Evolutionary conservation across 1,140 invertebrate genomes (phyloP), one percentile per base, ranked within the genome.

Genomic region (Potamilus streckersoni): DNA sequence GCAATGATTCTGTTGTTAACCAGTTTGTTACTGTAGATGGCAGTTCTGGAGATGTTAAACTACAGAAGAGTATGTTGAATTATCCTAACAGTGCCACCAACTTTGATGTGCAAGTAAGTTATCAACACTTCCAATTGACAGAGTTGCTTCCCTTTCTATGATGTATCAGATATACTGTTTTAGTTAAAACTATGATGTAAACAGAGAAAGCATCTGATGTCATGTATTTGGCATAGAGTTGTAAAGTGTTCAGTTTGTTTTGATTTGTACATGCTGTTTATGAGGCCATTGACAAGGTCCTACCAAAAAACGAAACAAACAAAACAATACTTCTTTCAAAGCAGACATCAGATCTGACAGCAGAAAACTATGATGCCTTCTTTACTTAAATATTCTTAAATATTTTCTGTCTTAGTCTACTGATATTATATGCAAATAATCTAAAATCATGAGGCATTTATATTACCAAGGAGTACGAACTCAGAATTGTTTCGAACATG

Each of bases 11-110:
- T 19, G 67, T 56, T 19, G 60, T 80, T n/a, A 70, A 72, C n/a
- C 27, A 73, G 17, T 83, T 71, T 73, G 76, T 84, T 49, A 71
- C 67, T 64, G 79, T 84, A 23, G 65, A 83, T 61, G 31, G 69
- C 2, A 61, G 59, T 6, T 74, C 65, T 20, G 83, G 79, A 23
- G 69, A 5, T 27, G 69, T 83, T 1, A 69, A 71, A 15, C 66
- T 83, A 59, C 74, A 69, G 59, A 74, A 75, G 38, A 74, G 74
- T 6, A 73, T 83, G 55, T 20, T 62, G n/a, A 69, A 79, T 49
- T 77, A 74, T 55, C 67, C 76, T 19, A 71, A 78, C 59, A n/a
- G 27, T 49, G 73, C 69, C 11, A 69, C 62, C n/a, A n/a, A 17
- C 0, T 75, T 79, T 59, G 65, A 38, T 17, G 59, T 79, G 14